phyloP scores from a whole-genome alignment of 2,113 vertebrate genomes.

The Theropithecus gelada region DNA sequence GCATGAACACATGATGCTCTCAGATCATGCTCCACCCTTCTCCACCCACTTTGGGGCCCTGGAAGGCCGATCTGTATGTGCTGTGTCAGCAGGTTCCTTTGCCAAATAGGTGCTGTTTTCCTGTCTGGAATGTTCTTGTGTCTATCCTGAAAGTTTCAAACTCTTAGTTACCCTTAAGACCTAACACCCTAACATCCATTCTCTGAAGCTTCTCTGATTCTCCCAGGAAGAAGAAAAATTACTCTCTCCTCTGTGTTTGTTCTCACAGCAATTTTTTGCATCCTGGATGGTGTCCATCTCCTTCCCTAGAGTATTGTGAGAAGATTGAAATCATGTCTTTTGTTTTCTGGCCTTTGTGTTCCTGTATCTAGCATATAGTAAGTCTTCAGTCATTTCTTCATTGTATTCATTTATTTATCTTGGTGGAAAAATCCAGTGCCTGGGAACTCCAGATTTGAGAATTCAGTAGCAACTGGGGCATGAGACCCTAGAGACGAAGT shows the following conservation, averaged over 20 bases:
- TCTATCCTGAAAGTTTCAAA: background rate
- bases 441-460: background rate
- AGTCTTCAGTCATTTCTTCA: too few relatives aligned
- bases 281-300: background rate
- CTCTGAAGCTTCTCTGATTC: background rate
- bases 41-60: too few relatives aligned
- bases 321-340: fast-evolving
- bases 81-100: background rate
- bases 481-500: background rate
- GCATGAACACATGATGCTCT: background rate
- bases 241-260: background rate
- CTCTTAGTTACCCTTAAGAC: background rate
- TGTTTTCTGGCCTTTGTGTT: background rate
- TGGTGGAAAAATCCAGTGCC: background rate
- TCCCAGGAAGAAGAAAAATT: background rate
- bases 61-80: background rate
- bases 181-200: background rate
- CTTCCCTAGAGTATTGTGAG: background rate
- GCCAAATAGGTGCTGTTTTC: background rate
- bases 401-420: background rate
- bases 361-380: background rate
- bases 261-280: background rate
- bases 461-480: background rate
- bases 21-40: background rate
- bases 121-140: background rate